Evolutionary conservation across 1,140 invertebrate species (phyloP), one percentile per base, ranked within the genome.

Genomic region (Lucilia sericata): DNA sequence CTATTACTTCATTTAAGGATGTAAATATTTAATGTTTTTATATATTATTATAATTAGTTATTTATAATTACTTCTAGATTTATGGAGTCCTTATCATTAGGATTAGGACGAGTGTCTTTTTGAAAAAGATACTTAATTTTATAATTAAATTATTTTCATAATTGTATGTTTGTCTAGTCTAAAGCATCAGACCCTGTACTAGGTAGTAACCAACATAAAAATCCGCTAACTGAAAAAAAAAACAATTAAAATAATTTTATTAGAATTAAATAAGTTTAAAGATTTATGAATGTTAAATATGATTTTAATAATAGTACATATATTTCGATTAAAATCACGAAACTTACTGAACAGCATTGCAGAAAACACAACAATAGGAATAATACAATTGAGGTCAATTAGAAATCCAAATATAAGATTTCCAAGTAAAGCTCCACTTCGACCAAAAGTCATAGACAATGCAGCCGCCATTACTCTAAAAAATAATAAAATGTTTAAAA

Each of bases 401-500:
- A 96, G 91, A 88, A 94, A 94, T 60, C 94, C 94, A 86, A 95
- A 95, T 25, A 95, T 89, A 49, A 95, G 88, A 90, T 95, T 95
- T 60, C 94, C 94, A 19, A 95, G 90, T 19, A 95, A 89, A 74
- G 94, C 95, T 19, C 95, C 95, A 65, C 94, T 92, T 92, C 95
- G 92, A 85, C 95, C 95, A 89, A 95, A 94, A 8, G 94, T 95
- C 42, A 95, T 90, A 14, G 95, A 95, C 30, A 95, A 91, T 55
- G 95, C 95, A 3, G 95, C 94, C 47, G 95, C 95, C 94, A 96
- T 95, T 88, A 95, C 95, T 91, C 95, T 95, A 89, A 86, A 94
- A 95, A 86, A 36, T 65, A 70, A n/a, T n/a, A 42, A 75, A 75
- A 2, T n/a, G 1, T 65, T 65, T 78, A 85, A 80, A 75, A 82